Evolutionary conservation across 2,113 vertebrate genomes (phyloP).

Genomic region (Scytalopus superciliaris): DNA sequence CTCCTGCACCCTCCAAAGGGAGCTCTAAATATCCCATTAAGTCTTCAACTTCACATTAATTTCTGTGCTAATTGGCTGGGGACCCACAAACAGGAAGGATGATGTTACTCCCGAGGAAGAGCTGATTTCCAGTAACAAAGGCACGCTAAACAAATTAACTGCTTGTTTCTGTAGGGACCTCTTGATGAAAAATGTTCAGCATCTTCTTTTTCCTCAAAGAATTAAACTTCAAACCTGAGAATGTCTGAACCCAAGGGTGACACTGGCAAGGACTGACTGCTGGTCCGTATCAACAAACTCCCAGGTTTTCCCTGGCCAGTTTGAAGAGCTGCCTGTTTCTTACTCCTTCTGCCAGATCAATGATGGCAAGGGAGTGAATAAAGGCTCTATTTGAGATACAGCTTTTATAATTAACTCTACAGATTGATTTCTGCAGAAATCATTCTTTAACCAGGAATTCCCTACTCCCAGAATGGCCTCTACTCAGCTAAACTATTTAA

Average conservation of each 20-base stretch:
- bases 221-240: background rate
- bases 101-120: background rate
- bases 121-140: background rate
- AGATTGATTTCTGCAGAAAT: constrained; percentile 53
- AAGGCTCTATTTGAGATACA: background rate
- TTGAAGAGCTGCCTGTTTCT: background rate
- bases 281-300: background rate
- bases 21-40: background rate
- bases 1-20: background rate
- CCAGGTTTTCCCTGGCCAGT: background rate
- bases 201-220: background rate
- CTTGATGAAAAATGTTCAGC: fast-evolving
- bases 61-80: background rate
- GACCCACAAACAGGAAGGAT: background rate
- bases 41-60: background rate
- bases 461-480: constrained; percentile 1
- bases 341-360: background rate
- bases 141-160: background rate
- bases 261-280: background rate
- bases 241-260: background rate
- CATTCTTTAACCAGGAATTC: constrained; percentile 30
- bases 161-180: background rate
- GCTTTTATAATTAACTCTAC: constrained; percentile 50
- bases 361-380: background rate
- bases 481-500: constrained; percentile 13